Evolutionary conservation across 2,797 vertebrate genomes (phyloP), one percentile per base, ranked within the genome.

Genomic region (Aeoliscus strigatus): DNA sequence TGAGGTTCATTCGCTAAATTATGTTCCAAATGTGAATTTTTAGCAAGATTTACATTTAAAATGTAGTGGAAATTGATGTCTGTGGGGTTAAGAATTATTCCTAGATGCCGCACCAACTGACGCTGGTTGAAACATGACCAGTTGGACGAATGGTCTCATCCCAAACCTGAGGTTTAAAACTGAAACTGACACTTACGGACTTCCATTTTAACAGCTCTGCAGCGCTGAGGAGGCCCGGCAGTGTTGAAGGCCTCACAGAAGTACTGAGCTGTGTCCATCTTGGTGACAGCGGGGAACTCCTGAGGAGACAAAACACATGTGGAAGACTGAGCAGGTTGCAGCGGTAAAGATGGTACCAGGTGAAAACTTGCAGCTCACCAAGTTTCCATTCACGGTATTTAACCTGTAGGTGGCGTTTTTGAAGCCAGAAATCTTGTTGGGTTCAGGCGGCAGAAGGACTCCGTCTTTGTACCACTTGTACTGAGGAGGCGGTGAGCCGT

Each of bases 331-430:
- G 6, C 2, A 4, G 4, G 25, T 9, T 4, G 16, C n/a, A 5
- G n/a, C 3, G 8, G 9, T 15, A n/a, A 15, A 29, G 7, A 44
- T 14, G 7, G 3, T 18, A n/a, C 3, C 37, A 16, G 4, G 7
- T 23, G 27, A 43, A 0, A 21, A 25, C 6, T 6, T 18, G 8
- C 1, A 17, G 42, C 88, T 77, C 55, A 97, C 94, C 92, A 97
- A 81, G 9, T 76, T 66, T 8, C 94, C 94, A 0, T 28, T 77
- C 0, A 4, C 0, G 0, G 46, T 0, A 23, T 93, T 59, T 0
- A 94, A 39, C 8, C 9, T 84, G 66, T 94, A 97, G 48, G 90
- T 91, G 21, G 83, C 62, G 40, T 97, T 96, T 16, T 57, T 69
- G 81, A 92, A 96, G 36, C n/a, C 51, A 0, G 70, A 11, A 26